phyloP scores from a whole-genome alignment of 2,888 invertebrate genomes.

The Drosophila affinis region DNA sequence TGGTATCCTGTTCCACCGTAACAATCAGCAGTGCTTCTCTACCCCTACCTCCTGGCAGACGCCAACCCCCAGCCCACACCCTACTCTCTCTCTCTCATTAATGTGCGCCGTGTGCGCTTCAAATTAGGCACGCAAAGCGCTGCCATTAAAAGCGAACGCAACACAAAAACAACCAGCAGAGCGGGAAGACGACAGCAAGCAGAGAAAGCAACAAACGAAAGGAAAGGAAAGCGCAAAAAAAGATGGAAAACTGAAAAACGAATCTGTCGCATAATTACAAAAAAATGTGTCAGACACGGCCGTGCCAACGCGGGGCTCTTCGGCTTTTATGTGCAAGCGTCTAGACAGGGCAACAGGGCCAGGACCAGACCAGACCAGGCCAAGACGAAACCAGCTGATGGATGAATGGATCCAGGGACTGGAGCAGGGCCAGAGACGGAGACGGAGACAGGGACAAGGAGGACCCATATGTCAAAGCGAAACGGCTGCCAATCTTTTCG shows the following conservation, averaged over 20 bases:
- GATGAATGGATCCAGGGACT: constrained; percentile 16
- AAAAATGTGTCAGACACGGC: constrained; percentile 67
- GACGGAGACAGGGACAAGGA: neutral
- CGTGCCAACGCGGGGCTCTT: constrained; percentile 51
- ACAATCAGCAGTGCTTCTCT: neutral
- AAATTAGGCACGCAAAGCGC: constrained; percentile 74
- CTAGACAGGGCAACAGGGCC: constrained; percentile 21
- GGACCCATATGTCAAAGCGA: constrained; percentile 46
- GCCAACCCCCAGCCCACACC: neutral
- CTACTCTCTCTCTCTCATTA: constrained; percentile 50
- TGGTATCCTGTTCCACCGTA: neutral
- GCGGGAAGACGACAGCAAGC: constrained; percentile 23
- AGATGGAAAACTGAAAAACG: constrained; percentile 44
- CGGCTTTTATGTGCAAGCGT: constrained; percentile 67
- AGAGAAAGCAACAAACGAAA: constrained; percentile 10
- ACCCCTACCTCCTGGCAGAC: neutral
- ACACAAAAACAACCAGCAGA: constrained; percentile 26
- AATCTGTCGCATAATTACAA: constrained; percentile 73
- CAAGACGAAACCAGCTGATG: constrained; percentile 34
- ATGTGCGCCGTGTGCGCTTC: constrained; percentile 71
- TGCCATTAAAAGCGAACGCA: constrained; percentile 59
- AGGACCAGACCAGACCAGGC: neutral
- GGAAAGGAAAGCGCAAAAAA: neutral
- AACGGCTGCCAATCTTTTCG: constrained; percentile 38
- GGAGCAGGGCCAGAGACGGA: constrained; percentile 3